Percentiles rank a stretch among this genome's conserved stretches.
These are phyloP conservation scores for Seriola aureovittata DNA, from an alignment of 2,113 vertebrate species.

Conservation along the genomic window DNA sequence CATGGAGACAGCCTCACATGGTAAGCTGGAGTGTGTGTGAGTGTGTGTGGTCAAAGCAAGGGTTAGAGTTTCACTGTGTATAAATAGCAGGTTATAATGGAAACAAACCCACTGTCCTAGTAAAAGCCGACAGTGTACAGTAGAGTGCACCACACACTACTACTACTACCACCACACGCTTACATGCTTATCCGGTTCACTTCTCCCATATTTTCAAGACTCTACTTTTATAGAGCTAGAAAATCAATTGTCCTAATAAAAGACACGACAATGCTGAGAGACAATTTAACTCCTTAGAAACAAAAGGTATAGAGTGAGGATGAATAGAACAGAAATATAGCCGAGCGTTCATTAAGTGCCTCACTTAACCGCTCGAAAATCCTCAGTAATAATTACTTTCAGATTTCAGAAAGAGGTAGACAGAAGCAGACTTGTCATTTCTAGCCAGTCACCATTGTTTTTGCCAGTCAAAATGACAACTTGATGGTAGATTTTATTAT, in stretches of 20 bases:
- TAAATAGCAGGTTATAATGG: conserved; percentile 70
- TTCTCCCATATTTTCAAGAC: neutral
- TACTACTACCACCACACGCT: neutral
- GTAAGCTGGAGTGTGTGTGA: conserved; percentile 44
- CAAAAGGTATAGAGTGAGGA: too few species aligned
- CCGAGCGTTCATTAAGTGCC: too few species aligned
- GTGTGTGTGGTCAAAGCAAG: conserved; percentile 44
- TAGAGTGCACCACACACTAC: conserved; percentile 4
- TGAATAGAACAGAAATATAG: too few species aligned
- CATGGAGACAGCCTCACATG: conserved; percentile 68
- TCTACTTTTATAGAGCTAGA: neutral
- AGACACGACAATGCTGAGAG: neutral
- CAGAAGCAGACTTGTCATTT: too few species aligned
- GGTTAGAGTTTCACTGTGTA: conserved; percentile 63
- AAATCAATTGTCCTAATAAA: neutral
- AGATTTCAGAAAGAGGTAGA: too few species aligned
- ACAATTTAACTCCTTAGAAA: too few species aligned
- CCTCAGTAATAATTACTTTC: too few species aligned
- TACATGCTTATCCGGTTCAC: neutral
- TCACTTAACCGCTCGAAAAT: too few species aligned
- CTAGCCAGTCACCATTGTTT: too few species aligned
- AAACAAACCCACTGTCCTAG: conserved; percentile 47
- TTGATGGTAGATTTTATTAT: too few species aligned
- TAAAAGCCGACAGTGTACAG: conserved; percentile 32
- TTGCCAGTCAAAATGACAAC: too few species aligned